Conservation (phyloP, 2,888 invertebrate species). For the Tuta absoluta region DNA sequence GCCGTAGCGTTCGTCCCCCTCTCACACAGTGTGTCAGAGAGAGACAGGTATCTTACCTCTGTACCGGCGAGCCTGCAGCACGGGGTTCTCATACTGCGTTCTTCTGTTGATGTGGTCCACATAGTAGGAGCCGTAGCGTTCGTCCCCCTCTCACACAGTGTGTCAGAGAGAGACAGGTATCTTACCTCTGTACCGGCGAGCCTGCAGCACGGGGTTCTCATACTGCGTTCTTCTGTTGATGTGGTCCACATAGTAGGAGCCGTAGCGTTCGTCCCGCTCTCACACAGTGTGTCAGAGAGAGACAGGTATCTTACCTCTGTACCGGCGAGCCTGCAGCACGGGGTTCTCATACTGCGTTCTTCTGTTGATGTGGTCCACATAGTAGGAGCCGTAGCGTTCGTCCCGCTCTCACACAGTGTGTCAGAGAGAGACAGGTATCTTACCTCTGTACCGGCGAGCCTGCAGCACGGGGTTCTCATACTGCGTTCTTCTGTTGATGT, state of each 20-base stretch:
- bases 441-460: constrained; percentile 82
- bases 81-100: constrained; percentile 86
- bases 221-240: constrained; percentile 98
- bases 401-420: neutral
- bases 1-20: constrained; percentile 88
- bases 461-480: constrained; percentile 93
- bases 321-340: constrained; percentile 88
- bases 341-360: constrained; percentile 99
- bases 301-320: constrained; percentile 55
- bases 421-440: constrained; percentile 25
- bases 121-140: too few relatives aligned
- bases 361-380: constrained; percentile 98
- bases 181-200: too few relatives aligned
- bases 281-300: too few relatives aligned
- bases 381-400: constrained; percentile 98
- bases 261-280: constrained; percentile 82
- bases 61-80: constrained; percentile 87
- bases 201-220: constrained; percentile 58
- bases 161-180: too few relatives aligned
- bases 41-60: constrained; percentile 65
- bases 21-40: neutral
- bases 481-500: too few relatives aligned
- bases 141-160: too few relatives aligned
- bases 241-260: constrained; percentile 99
- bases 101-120: too few relatives aligned